Percentiles rank a stretch among this genome's conserved stretches.
Evolutionary conservation across 2,113 vertebrate genomes (phyloP).

Genomic region (Scalopus aquaticus): DNA sequence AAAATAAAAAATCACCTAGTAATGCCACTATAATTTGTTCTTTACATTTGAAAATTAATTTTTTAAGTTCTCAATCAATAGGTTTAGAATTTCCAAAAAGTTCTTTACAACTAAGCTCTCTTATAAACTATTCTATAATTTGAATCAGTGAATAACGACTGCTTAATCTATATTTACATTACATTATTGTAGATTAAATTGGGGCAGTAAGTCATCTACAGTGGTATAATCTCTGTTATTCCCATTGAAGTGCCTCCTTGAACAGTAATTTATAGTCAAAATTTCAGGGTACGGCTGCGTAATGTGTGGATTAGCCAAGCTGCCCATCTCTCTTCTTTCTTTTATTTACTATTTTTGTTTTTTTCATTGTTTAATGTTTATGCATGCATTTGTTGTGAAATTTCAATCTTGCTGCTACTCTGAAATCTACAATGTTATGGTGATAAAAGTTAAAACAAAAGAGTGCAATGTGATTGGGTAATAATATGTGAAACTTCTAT

Average conservation of each 20-base stretch:
- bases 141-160: constrained; percentile 4
- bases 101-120: neutral
- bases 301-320: neutral
- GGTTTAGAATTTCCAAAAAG: constrained; percentile 36
- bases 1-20: neutral
- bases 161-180: neutral
- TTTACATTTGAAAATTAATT: constrained; percentile 11
- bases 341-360: neutral
- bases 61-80: neutral
- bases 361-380: neutral
- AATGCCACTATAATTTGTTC: constrained; percentile 1
- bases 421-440: neutral
- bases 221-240: neutral
- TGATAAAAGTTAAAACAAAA: neutral
- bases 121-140: neutral
- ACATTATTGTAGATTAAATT: neutral
- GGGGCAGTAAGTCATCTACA: neutral
- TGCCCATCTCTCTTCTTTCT: neutral
- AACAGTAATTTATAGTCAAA: neutral
- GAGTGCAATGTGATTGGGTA: neutral
- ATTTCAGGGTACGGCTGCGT: neutral
- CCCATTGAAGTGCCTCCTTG: neutral
- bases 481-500: neutral
- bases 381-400: neutral
- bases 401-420: neutral